Base-by-base conservation (phyloP, 1,140 invertebrate genomes). In the Acromyrmex echinatior region DNA sequence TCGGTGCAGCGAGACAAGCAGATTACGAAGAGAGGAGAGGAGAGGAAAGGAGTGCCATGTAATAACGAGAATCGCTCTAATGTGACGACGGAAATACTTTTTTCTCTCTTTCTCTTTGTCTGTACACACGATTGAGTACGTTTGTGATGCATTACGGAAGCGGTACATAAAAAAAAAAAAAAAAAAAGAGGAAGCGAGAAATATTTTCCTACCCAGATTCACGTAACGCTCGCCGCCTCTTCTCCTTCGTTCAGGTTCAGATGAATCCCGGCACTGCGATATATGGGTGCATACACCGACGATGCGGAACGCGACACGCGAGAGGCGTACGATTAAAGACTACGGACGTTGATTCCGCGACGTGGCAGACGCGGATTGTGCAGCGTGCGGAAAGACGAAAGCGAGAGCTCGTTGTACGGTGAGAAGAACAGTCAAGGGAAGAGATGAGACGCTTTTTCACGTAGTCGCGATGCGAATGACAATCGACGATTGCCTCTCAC, bases 401-500 rank as follows among this genome's bases (percentile, higher is more conserved):
- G 56, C 39, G 56, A 49, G 39, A 58, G 39, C 45, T 7, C 0
- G 31, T 31, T 35, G 25, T 25, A 6, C 6, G 16, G 31, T 31
- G 58, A 3, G 58, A 3, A 7, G 62, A 51, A 6, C 14, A 80
- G n/a, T 3, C 10, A 14, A 71, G 70, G 1, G 31, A 62, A 51
- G 45, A 56, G 1, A 12, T 1, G 16, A 7, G 10, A 14, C 25
- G 45, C 7, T 35, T 51, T n/a, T n/a, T 82, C 56, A n/a, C 21
- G 25, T 49, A 21, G 39, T 21, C 39, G 18, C 56, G 56, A 51
- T 28, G 39, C 39, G 28, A 84, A 21, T 63, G 70, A 84, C 80
- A 84, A 74, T 84, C 56, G 56, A 74, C 80, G 70, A 76, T 82
- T 28, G 39, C 68, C 39, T 60, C 16, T 25, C 70, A 31, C 70